Percentiles rank a stretch among this genome's conserved stretches.
Evolutionary conservation across 1,140 invertebrate genomes (phyloP).

Genomic region (Metopolophium dirhodum): DNA sequence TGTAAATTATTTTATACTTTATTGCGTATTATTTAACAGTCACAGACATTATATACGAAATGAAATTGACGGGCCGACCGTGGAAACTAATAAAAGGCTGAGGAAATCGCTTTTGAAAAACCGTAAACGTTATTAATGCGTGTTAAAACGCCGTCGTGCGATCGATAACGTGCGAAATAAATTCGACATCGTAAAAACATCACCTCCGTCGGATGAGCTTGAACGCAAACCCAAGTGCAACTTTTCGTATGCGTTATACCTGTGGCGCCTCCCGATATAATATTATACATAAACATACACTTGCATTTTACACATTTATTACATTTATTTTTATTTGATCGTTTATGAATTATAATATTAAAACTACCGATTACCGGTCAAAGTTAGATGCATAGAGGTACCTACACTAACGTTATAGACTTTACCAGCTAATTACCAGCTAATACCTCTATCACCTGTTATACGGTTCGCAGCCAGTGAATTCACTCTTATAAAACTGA

Average conservation of each 20-base stretch:
- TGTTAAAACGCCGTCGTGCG: background rate
- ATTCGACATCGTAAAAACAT: constrained; percentile 5
- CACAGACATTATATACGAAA: background rate
- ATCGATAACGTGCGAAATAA: constrained; percentile 2
- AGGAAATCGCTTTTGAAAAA: background rate
- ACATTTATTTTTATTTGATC: background rate
- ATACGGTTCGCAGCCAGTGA: background rate
- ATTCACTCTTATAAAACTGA: background rate
- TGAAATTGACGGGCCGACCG: background rate
- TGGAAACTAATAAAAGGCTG: background rate
- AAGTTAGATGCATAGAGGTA: too few relatives aligned
- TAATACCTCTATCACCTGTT: background rate
- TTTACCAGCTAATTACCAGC: too few relatives aligned
- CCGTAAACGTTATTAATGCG: background rate
- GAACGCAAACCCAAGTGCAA: background rate
- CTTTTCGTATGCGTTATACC: background rate
- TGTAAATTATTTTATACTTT: background rate
- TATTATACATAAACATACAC: background rate
- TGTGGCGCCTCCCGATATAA: background rate
- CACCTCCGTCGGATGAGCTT: background rate
- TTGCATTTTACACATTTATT: background rate
- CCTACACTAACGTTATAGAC: too few relatives aligned
- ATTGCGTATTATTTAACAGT: background rate
- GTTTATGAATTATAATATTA: background rate
- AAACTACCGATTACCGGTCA: background rate